Conservation (phyloP, 2,113 vertebrate species). For the Bufo gargarizans region DNA sequence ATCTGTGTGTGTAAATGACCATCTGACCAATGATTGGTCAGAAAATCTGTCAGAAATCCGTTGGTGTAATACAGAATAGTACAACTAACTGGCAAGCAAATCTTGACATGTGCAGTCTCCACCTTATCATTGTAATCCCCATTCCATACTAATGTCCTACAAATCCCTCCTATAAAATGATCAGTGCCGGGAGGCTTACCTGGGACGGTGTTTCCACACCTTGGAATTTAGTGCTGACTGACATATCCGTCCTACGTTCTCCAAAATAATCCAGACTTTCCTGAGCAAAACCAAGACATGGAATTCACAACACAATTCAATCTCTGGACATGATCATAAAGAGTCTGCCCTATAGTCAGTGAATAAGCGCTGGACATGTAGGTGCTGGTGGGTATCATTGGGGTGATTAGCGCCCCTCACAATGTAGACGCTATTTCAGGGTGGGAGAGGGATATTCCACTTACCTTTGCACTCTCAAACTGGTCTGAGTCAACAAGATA, state of each 20-base stretch:
- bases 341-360: background rate
- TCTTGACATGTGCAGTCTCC: too few relatives aligned
- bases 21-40: too few relatives aligned
- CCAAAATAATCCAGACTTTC: conserved; percentile 92
- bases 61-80: too few relatives aligned
- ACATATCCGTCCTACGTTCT: conserved; percentile 88
- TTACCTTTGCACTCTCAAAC: conserved; percentile 89
- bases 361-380: background rate
- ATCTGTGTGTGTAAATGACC: too few relatives aligned
- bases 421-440: background rate
- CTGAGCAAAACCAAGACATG: conserved; percentile 63
- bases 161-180: background rate
- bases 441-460: background rate
- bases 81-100: too few relatives aligned
- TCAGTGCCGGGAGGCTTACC: conserved; percentile 67
- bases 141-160: background rate
- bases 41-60: too few relatives aligned
- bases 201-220: conserved; percentile 97
- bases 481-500: conserved; percentile 88
- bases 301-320: background rate
- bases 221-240: conserved; percentile 87
- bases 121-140: too few relatives aligned
- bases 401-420: background rate
- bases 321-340: background rate
- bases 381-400: background rate